Base-by-base conservation (phyloP, 2,113 vertebrate genomes). In the Catharus minimus region DNA sequence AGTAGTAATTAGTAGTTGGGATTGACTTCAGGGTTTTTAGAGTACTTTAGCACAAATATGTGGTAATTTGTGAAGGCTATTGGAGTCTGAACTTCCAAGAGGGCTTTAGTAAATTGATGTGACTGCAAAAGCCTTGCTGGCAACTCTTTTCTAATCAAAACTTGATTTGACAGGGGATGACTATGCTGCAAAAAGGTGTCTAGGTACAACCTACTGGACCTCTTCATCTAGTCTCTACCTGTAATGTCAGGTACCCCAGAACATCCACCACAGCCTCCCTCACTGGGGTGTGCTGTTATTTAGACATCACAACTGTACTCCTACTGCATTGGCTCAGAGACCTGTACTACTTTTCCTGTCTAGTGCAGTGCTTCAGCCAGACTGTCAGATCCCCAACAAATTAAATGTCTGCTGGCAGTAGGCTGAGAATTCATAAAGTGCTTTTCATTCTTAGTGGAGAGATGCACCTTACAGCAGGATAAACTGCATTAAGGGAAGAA, bases 21-120 rank as follows among this genome's bases (percentile, higher is more conserved):
- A 47, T 62, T 55, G 36, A 39, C 21, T 55, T 82, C 24, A 55
- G 41, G 56, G 16, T 32, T 68, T 88, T 75, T 55, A 1, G 32
- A 84, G 19, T 60, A 24, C 36, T 30, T 58, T 28, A 60, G 32
- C 11, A 60, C 26, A n/a, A 55, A 47, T 60, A 28, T 1, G 0
- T 4, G 1, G 15, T 75, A 82, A 52, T 4, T 13, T 19, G 8
- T 56, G 36, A 79, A 56, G 8, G 12, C 52, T 41, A 0, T 7
- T 79, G 46, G 46, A 71, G 15, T 33, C 43, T 73, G 53, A 46
- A 5, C 7, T 86, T 61, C 11, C 13, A 55, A 11, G 65, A 69
- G 46, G 16, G 9, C 9, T 55, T 85, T 85, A 46, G 10, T 77
- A 81, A 23, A 49, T 8, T 30, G 32, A 67, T 43, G n/a, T 52